These are phyloP conservation scores for Drosophila subsilvestris DNA, from an alignment of 2,888 invertebrate species.

Conservation along the genomic window DNA sequence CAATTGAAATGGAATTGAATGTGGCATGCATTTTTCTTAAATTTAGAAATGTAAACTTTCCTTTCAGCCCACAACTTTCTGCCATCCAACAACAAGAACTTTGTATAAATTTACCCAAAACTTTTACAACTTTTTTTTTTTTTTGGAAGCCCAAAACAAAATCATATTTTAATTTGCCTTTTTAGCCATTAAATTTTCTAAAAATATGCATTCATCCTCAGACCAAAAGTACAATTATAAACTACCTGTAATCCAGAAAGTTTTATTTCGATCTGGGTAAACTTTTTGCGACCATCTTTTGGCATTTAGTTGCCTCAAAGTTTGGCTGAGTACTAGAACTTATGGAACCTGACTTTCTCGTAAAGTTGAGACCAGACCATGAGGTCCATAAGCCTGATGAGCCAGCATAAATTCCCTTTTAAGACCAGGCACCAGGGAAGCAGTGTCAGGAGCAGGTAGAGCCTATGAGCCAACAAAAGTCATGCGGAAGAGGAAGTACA, in stretches of 20 bases:
- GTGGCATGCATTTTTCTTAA: background rate
- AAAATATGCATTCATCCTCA: slow-evolving; percentile 13
- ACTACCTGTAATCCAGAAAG: slow-evolving; percentile 40
- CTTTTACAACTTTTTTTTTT: background rate
- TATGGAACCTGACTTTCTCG: slow-evolving; percentile 12
- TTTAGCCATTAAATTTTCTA: slow-evolving; percentile 20
- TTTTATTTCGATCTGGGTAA: slow-evolving; percentile 8
- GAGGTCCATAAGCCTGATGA: slow-evolving; percentile 34
- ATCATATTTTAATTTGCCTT: slow-evolving; percentile 31
- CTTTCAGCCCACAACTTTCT: background rate
- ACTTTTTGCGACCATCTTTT: slow-evolving; percentile 24
- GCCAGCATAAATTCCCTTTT: slow-evolving; percentile 37
- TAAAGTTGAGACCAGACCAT: background rate
- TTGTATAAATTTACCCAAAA: background rate
- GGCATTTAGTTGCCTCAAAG: slow-evolving; percentile 29
- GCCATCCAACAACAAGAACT: background rate
- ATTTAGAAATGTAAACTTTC: background rate
- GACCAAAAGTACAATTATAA: slow-evolving; percentile 31
- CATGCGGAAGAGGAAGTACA: slow-evolving; percentile 4
- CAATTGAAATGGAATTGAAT: background rate
- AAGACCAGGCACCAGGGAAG: slow-evolving; percentile 18
- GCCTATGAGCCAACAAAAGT: slow-evolving; percentile 36
- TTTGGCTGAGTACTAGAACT: slow-evolving; percentile 29
- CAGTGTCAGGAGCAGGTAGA: background rate
- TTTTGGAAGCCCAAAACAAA: background rate